Evolutionary conservation across 1,140 invertebrate genomes (phyloP).

Genomic region (Potamilus streckersoni): DNA sequence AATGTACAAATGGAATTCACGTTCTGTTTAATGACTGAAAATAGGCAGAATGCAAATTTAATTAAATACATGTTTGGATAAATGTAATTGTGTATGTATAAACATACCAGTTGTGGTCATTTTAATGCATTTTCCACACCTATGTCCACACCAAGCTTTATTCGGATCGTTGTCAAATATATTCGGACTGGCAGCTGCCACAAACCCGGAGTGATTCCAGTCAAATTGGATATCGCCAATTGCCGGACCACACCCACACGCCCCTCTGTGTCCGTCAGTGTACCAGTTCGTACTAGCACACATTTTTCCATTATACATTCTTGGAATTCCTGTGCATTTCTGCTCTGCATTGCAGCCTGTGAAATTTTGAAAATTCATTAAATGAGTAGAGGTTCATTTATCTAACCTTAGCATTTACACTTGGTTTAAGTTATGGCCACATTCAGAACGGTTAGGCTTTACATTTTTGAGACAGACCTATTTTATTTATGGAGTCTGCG

Average conservation of each 20-base stretch:
- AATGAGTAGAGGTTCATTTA: no score
- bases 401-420: no score
- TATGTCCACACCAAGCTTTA: conserved; percentile 38
- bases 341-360: conserved; percentile 9
- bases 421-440: no score
- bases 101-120: conserved; percentile 45
- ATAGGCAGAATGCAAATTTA: no score
- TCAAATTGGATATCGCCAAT: conserved; percentile 36
- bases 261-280: conserved; percentile 47
- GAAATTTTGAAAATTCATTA: no score
- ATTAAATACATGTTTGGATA: no score
- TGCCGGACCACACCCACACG: conserved; percentile 47
- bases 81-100: no score
- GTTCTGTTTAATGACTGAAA: no score
- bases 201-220: conserved; percentile 30
- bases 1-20: no score
- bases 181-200: conserved; percentile 38
- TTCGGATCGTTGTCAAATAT: conserved; percentile 30
- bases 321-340: conserved; percentile 34
- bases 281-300: conserved; percentile 52
- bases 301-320: conserved; percentile 39
- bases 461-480: no score
- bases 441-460: no score
- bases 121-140: conserved; percentile 43
- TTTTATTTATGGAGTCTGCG: no score